phyloP scores from a whole-genome alignment of 2,797 vertebrate genomes.

The Myoxocephalus aenaeus region DNA sequence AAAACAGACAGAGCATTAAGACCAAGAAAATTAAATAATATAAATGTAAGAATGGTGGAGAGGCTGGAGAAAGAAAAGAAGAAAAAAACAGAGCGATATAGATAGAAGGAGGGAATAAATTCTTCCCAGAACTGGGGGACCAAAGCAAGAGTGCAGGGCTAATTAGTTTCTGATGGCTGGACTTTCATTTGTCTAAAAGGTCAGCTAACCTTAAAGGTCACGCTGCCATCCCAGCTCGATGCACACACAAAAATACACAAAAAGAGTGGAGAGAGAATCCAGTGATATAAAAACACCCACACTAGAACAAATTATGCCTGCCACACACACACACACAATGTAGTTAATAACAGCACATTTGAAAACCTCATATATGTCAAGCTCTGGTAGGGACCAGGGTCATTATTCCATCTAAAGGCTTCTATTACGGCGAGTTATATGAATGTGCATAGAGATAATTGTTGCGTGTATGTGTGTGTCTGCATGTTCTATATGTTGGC shows the following conservation, averaged over 20 bases:
- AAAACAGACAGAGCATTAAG: constrained; percentile 14
- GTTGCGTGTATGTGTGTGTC: constrained; percentile 31
- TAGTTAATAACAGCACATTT: constrained; percentile 63
- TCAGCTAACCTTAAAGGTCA: constrained; percentile 83
- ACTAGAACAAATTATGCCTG: constrained; percentile 33
- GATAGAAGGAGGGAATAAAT: constrained; percentile 49
- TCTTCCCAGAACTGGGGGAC: constrained; percentile 63
- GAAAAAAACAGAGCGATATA: constrained; percentile 37
- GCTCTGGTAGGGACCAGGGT: constrained; percentile 69
- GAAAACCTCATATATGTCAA: constrained; percentile 71
- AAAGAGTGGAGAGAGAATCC: constrained; percentile 34
- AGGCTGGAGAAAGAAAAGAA: neutral
- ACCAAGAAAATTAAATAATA: constrained; percentile 40
- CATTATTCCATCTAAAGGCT: constrained; percentile 78
- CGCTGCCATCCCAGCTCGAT: constrained; percentile 47
- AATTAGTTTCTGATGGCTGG: constrained; percentile 82
- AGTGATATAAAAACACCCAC: constrained; percentile 51
- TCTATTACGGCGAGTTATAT: constrained; percentile 75
- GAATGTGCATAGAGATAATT: constrained; percentile 68
- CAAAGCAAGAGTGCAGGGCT: constrained; percentile 76
- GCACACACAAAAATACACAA: constrained; percentile 50
- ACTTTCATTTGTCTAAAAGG: constrained; percentile 83
- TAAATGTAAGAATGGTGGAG: constrained; percentile 34
- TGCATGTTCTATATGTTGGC: constrained; percentile 30
- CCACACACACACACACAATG: constrained; percentile 21